Percentiles rank a stretch among this genome's conserved stretches.
Conservation (phyloP, 2,113 vertebrate genomes). For the Empidonax alnorum region DNA sequence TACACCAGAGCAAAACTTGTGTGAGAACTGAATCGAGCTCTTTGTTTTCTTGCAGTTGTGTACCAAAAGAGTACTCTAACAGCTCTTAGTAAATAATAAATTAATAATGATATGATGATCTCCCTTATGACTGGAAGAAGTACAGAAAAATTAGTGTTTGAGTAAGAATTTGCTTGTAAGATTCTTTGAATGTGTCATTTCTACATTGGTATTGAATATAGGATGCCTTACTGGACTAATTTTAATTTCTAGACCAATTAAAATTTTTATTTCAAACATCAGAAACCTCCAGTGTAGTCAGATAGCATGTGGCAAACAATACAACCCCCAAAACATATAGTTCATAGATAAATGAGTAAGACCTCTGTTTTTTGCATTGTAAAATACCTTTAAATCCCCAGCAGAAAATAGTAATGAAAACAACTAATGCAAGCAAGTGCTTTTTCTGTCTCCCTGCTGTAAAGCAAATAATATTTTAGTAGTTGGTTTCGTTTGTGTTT, state of each 20-base stretch:
- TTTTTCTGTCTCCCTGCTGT: background rate
- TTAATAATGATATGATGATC: slow-evolving; percentile 64
- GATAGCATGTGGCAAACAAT: background rate
- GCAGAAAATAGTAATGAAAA: background rate
- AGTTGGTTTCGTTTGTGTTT: slow-evolving; percentile 1
- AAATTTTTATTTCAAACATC: background rate
- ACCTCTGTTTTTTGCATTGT: background rate
- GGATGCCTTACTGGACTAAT: background rate
- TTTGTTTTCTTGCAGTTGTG: slow-evolving; percentile 50
- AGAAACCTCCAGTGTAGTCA: background rate
- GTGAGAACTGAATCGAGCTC: slow-evolving; percentile 34
- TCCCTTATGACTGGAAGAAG: slow-evolving; percentile 48
- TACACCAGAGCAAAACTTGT: slow-evolving; percentile 49
- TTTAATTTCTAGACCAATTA: background rate
- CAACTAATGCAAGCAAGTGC: background rate
- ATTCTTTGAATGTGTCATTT: background rate
- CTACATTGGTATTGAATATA: background rate
- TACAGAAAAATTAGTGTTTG: slow-evolving; percentile 29
- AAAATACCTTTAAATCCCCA: background rate
- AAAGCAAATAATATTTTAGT: slow-evolving; percentile 15
- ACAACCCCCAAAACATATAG: background rate
- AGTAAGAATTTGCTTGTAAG: background rate
- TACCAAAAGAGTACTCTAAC: slow-evolving; percentile 51
- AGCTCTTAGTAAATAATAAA: slow-evolving; percentile 69
- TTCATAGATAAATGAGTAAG: background rate